Percentiles rank a stretch among this genome's conserved stretches.
These are phyloP conservation scores for Calliphora vicina DNA, from an alignment of 1,140 invertebrate species.

Conservation along the genomic window DNA sequence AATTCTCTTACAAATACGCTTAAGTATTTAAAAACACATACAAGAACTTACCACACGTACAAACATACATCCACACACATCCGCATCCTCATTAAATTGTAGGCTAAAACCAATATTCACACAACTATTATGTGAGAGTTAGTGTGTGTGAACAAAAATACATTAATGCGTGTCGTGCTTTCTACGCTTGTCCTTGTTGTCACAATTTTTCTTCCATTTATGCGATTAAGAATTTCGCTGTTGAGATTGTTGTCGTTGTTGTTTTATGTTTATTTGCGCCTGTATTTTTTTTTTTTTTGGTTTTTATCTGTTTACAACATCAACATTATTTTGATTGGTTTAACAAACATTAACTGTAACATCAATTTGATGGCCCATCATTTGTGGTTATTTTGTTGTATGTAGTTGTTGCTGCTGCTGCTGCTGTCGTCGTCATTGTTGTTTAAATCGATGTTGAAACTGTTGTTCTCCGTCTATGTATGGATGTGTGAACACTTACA, in stretches of 20 bases:
- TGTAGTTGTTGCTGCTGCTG: neutral
- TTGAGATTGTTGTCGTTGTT: neutral
- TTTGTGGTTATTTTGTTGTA: neutral
- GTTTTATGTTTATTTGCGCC: neutral
- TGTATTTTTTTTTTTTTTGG: neutral
- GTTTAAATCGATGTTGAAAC: neutral
- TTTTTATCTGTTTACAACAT: conserved; percentile 10
- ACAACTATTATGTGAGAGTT: neutral
- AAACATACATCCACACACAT: neutral
- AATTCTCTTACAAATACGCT: neutral
- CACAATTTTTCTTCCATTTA: neutral
- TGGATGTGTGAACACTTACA: neutral
- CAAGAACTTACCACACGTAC: neutral
- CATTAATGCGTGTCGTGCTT: neutral
- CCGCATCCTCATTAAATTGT: neutral
- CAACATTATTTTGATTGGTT: conserved; percentile 14
- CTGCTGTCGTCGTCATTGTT: neutral
- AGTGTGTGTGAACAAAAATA: neutral
- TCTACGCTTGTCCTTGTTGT: neutral
- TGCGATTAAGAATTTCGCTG: neutral
- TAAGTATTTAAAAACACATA: neutral
- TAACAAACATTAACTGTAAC: conserved; percentile 10
- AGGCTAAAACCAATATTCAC: neutral
- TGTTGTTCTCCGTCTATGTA: neutral
- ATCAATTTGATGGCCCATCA: conserved; percentile 9